phyloP scores from a whole-genome alignment of 1,140 invertebrate genomes.

The Cylas formicarius region DNA sequence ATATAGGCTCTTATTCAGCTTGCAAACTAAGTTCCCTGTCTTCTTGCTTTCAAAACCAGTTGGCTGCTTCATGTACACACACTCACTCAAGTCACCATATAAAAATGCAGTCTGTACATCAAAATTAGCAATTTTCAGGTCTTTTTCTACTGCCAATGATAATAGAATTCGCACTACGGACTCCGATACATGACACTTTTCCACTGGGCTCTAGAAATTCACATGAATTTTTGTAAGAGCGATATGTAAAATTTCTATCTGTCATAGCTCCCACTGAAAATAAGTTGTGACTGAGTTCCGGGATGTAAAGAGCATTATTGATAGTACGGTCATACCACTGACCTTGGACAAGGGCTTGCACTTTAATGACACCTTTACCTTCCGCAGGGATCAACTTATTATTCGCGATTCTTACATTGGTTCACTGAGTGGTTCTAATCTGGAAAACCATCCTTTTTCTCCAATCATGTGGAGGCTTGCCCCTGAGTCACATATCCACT shows the following conservation, averaged over 20 bases:
- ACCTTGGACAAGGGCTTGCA: conserved; percentile 5
- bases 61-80: conserved; percentile 42
- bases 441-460: background rate
- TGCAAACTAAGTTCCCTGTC: conserved; percentile 23
- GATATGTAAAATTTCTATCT: conserved; percentile 13
- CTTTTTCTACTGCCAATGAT: conserved; percentile 34
- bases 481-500: conserved; percentile 17
- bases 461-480: conserved; percentile 5
- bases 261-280: conserved; percentile 20
- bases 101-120: conserved; percentile 43
- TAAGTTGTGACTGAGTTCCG: conserved; percentile 4
- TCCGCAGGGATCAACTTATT: conserved; percentile 20
- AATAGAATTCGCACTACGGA: conserved; percentile 37
- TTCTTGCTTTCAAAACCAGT: conserved; percentile 25
- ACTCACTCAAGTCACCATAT: conserved; percentile 41
- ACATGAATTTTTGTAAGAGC: conserved; percentile 11
- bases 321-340: conserved; percentile 16
- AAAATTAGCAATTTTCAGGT: conserved; percentile 35
- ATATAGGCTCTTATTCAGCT: conserved; percentile 32
- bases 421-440: background rate
- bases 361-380: conserved; percentile 26
- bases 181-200: conserved; percentile 11
- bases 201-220: conserved; percentile 12
- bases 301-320: conserved; percentile 15
- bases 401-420: conserved; percentile 21